Evolutionary conservation across 1,140 invertebrate genomes (phyloP).

Genomic region (Wasmannia auropunctata): DNA sequence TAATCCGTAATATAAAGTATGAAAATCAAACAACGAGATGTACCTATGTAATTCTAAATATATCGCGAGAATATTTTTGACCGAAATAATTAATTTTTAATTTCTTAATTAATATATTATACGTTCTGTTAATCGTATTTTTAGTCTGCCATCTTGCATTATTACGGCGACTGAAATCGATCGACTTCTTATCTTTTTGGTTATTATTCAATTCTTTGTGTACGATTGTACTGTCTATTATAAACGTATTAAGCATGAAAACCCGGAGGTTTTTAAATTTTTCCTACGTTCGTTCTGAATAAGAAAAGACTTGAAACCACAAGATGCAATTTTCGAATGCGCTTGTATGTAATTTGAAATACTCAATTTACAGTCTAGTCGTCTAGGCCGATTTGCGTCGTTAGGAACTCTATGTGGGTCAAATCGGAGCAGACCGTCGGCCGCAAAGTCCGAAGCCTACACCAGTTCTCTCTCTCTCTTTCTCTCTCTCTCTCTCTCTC

Average conservation of each 20-base stretch:
- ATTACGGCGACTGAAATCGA: not conserved
- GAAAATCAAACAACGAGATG: too few relatives aligned
- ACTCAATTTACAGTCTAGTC: not conserved
- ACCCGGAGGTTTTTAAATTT: not conserved
- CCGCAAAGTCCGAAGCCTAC: slow-evolving; percentile 34
- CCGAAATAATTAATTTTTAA: too few relatives aligned
- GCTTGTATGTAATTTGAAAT: not conserved
- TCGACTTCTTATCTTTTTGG: not conserved
- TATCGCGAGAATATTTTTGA: too few relatives aligned
- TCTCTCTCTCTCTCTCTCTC: not conserved
- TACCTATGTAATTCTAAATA: not conserved
- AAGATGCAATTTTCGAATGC: not conserved
- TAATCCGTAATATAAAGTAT: too few relatives aligned
- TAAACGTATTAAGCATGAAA: not conserved
- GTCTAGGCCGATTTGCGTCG: not conserved
- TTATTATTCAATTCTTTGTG: not conserved
- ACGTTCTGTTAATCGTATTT: not conserved
- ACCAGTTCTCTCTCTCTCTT: not conserved
- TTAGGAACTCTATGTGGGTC: slow-evolving; percentile 50
- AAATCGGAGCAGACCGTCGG: slow-evolving; percentile 44
- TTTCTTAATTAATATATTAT: too few relatives aligned
- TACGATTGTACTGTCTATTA: not conserved
- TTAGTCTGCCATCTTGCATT: not conserved
- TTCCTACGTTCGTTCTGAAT: not conserved
- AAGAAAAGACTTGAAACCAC: not conserved